A percentile compares a stretch with the other conserved stretches of the same genome.
These are phyloP conservation scores for Hemitrygon akajei DNA, from an alignment of 2,797 vertebrate genomes.

Conservation along the genomic window DNA sequence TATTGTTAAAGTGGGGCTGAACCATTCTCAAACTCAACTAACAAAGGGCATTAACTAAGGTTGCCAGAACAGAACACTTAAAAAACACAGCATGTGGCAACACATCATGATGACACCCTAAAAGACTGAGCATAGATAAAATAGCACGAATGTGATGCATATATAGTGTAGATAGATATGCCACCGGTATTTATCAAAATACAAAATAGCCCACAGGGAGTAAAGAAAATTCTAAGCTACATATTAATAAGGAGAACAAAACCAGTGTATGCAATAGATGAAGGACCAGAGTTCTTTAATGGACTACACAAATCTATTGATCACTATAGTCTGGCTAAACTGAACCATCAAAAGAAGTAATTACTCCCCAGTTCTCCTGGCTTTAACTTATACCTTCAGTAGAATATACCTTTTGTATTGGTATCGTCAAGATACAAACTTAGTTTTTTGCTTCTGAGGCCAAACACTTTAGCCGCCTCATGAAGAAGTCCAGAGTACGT, in stretches of 20 bases:
- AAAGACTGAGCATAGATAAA: not conserved
- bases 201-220: not conserved
- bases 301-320: not conserved
- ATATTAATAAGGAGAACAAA: not conserved
- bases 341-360: not conserved
- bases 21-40: not conserved
- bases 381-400: not conserved
- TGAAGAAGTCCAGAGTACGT: slow-evolving; percentile 62
- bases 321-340: not conserved
- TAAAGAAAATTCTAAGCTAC: not conserved
- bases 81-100: not conserved
- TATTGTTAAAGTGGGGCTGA: not conserved
- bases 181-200: not conserved
- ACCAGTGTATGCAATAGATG: slow-evolving; percentile 15
- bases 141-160: not conserved
- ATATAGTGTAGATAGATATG: not conserved
- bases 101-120: not conserved
- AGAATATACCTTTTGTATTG: slow-evolving; percentile 70
- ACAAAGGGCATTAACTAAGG: not conserved
- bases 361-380: not conserved
- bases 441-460: slow-evolving; percentile 76
- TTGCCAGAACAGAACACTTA: not conserved
- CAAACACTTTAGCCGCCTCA: slow-evolving; percentile 83
- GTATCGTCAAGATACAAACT: slow-evolving; percentile 77
- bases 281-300: not conserved